Conservation (phyloP, 2,113 vertebrate species). For the Peromyscus maniculatus region DNA sequence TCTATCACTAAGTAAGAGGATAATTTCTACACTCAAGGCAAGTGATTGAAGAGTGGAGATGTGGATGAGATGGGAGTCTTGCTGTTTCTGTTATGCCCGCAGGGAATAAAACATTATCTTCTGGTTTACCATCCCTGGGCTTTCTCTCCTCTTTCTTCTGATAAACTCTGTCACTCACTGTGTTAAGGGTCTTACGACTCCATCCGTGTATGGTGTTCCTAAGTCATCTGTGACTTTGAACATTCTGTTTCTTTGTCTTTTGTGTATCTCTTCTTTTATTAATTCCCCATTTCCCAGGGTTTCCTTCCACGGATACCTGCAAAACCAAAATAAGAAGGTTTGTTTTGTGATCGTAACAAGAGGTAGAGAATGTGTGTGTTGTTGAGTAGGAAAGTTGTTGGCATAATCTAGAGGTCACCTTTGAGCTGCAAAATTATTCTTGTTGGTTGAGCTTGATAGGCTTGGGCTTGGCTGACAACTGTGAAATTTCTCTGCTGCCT, state of each 20-base stretch:
- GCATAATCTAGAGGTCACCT: background rate
- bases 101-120: background rate
- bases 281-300: background rate
- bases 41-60: background rate
- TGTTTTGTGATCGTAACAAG: background rate
- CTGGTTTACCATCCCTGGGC: background rate
- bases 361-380: background rate
- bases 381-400: background rate
- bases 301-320: background rate
- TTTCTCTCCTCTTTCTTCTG: background rate
- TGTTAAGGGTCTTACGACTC: background rate
- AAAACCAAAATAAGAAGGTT: background rate
- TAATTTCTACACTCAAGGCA: background rate
- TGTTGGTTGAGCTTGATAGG: background rate
- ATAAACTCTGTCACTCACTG: accelerated
- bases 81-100: background rate
- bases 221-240: background rate
- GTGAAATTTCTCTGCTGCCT: background rate
- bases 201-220: background rate
- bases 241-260: background rate
- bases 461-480: background rate
- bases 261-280: background rate
- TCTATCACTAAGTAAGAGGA: background rate
- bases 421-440: background rate
- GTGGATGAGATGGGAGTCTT: background rate